Conservation (phyloP, 2,888 invertebrate species). For the Parascotia fuliginaria region DNA sequence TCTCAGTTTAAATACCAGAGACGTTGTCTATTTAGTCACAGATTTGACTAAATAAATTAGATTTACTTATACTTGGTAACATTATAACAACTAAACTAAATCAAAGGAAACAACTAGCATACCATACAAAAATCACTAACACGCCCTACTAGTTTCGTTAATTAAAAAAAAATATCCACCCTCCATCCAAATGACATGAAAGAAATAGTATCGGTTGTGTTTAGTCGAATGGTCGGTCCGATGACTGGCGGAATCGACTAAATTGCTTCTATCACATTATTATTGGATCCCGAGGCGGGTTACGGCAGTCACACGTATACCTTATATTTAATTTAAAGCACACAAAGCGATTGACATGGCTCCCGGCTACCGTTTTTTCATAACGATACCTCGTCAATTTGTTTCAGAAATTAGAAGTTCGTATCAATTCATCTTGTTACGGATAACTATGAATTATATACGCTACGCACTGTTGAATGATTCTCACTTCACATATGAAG, state of each 20-base stretch:
- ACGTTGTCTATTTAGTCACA: too few relatives aligned
- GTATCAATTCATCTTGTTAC: slow-evolving; percentile 56
- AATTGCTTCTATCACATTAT: slow-evolving; percentile 70
- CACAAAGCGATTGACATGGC: slow-evolving; percentile 80
- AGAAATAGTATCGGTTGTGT: slow-evolving; percentile 53
- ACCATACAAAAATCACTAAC: slow-evolving; percentile 33
- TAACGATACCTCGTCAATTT: slow-evolving; percentile 66
- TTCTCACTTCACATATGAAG: slow-evolving; percentile 12
- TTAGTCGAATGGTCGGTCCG: slow-evolving; percentile 53
- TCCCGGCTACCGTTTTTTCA: slow-evolving; percentile 70
- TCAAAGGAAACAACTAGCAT: slow-evolving; percentile 25
- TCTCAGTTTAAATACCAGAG: too few relatives aligned
- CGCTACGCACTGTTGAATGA: slow-evolving; percentile 21
- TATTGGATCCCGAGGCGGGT: slow-evolving; percentile 43
- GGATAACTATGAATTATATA: slow-evolving; percentile 46
- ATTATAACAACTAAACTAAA: slow-evolving; percentile 14
- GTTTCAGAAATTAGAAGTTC: slow-evolving; percentile 61
- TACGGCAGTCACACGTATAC: slow-evolving; percentile 68
- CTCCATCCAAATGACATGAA: slow-evolving; percentile 58
- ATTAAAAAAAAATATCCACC: slow-evolving; percentile 54
- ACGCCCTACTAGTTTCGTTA: slow-evolving; percentile 44
- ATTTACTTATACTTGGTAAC: not conserved
- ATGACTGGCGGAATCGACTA: slow-evolving; percentile 77
- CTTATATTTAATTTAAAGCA: slow-evolving; percentile 80
- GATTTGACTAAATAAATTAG: not conserved